These are phyloP conservation scores for Zapus hudsonius DNA, from an alignment of 2,113 vertebrate species.

Conservation along the genomic window DNA sequence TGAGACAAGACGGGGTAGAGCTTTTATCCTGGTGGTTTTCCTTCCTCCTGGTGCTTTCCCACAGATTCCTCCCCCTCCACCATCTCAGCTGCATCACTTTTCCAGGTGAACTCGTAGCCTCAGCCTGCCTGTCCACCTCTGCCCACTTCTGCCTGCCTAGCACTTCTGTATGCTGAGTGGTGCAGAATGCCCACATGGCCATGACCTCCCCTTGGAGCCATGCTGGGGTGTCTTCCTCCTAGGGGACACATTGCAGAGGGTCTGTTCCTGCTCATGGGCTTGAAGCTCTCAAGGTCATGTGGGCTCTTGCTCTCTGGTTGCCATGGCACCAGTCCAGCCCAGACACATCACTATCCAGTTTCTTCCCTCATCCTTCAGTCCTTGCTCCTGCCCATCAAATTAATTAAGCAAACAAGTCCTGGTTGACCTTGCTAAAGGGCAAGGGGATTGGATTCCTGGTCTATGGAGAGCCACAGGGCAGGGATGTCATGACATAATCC, in stretches of 20 bases:
- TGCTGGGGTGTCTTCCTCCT: fast-evolving
- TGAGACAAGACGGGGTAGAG: not conserved
- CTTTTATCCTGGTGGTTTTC: no score
- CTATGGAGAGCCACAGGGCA: not conserved
- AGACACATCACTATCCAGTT: not conserved
- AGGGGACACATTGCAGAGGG: not conserved
- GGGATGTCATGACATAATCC: not conserved
- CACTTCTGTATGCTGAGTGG: not conserved
- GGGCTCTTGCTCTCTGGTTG: not conserved
- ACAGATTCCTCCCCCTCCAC: fast-evolving
- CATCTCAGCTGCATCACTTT: not conserved
- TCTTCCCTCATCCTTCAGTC: not conserved
- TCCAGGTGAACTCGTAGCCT: not conserved
- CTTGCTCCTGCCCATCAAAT: not conserved
- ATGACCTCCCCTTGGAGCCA: not conserved
- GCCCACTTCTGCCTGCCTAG: no score
- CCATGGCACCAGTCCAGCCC: not conserved
- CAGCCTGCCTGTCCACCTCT: fast-evolving
- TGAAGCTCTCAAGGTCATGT: fast-evolving
- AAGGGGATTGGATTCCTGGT: not conserved
- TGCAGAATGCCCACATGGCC: fast-evolving
- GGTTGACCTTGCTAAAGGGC: not conserved
- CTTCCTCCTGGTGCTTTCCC: not conserved
- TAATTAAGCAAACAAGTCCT: not conserved
- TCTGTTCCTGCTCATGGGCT: not conserved